Percentiles rank a stretch among this genome's conserved stretches.
Conservation (phyloP, 1,140 invertebrate species). For the Agrypnia vestita region DNA sequence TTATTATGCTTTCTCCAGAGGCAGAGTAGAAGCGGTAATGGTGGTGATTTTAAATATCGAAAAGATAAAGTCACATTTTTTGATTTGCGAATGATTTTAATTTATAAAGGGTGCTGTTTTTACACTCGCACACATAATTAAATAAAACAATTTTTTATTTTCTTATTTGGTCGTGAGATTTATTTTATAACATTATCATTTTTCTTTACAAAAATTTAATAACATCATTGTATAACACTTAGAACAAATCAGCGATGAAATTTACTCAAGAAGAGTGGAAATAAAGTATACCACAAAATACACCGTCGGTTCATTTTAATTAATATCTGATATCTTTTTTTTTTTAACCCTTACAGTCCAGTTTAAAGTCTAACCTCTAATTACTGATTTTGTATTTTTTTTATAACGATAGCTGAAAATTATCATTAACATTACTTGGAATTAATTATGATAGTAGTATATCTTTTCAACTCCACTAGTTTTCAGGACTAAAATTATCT, state of each 20-base stretch:
- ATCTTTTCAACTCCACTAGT: conserved; percentile 1
- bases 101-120: too few species aligned
- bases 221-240: conserved; percentile 56
- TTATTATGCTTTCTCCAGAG: too few species aligned
- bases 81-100: too few species aligned
- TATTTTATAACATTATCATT: conserved; percentile 53
- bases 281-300: conserved; percentile 52
- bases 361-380: not conserved
- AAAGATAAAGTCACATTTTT: too few species aligned
- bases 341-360: conserved; percentile 40
- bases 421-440: not conserved
- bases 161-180: conserved; percentile 52
- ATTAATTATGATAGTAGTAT: not conserved
- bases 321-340: conserved; percentile 21
- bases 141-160: conserved; percentile 31
- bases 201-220: conserved; percentile 51
- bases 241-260: conserved; percentile 49
- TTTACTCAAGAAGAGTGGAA: conserved; percentile 23
- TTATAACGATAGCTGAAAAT: not conserved
- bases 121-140: too few species aligned
- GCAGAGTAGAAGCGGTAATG: too few species aligned
- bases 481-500: conserved; percentile 21
- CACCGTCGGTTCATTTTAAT: conserved; percentile 18
- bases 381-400: not conserved
- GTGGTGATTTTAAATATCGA: too few species aligned